Evolutionary conservation across 2,888 invertebrate genomes (phyloP).

Genomic region (Dolichomitus sp.): DNA sequence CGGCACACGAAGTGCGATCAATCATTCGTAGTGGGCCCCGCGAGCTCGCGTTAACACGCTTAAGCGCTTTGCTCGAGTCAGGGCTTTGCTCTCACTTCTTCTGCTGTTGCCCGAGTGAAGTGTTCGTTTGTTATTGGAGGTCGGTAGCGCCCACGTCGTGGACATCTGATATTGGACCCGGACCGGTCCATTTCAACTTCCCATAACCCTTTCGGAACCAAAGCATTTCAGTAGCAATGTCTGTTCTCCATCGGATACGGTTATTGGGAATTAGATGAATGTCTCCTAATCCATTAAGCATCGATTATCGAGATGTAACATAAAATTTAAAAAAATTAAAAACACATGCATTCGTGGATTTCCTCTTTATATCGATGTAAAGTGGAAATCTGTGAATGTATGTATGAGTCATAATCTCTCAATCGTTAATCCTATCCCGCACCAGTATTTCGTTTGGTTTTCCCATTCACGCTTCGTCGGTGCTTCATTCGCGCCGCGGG

Average conservation of each 20-base stretch:
- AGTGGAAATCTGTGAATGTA: too few species aligned
- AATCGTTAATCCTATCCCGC: conserved; percentile 77
- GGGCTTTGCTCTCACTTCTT: conserved; percentile 49
- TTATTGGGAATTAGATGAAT: neutral
- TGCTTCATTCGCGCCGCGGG: conserved; percentile 49
- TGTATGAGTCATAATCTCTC: neutral
- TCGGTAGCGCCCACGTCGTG: conserved; percentile 1
- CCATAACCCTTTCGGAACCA: neutral
- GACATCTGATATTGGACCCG: conserved; percentile 19
- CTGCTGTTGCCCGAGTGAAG: conserved; percentile 27
- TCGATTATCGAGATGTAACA: neutral
- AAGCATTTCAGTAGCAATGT: neutral
- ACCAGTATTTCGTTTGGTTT: conserved; percentile 77
- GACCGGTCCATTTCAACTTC: conserved; percentile 18
- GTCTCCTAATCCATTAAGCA: neutral
- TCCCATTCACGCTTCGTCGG: conserved; percentile 69
- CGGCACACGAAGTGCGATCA: conserved; percentile 77
- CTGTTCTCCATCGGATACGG: neutral
- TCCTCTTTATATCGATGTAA: conserved; percentile 56
- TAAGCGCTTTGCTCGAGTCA: conserved; percentile 75
- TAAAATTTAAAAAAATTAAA: neutral
- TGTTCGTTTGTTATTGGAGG: conserved; percentile 48
- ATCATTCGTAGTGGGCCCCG: conserved; percentile 75
- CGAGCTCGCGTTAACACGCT: conserved; percentile 76
- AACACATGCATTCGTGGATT: conserved; percentile 18